Evolutionary conservation across 2,113 vertebrate genomes (phyloP).

Genomic region (Hippocampus comes): DNA sequence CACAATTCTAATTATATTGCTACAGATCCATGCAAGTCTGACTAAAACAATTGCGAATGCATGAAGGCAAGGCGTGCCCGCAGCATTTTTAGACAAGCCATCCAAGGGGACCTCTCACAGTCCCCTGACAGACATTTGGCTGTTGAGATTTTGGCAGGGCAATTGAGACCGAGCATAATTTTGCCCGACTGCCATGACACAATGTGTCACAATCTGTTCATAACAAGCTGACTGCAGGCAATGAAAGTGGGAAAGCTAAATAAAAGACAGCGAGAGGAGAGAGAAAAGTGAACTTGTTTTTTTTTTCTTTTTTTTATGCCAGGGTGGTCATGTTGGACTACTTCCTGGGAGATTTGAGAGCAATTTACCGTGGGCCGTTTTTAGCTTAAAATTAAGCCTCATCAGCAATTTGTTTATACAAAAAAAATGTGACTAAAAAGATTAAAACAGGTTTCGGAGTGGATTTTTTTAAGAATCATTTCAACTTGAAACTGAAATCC

Average conservation of each 20-base stretch:
- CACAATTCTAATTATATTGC: constrained; percentile 46
- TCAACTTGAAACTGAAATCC: not conserved
- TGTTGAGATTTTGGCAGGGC: constrained; percentile 82
- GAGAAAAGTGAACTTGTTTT: constrained; percentile 77
- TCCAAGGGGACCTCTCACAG: constrained; percentile 56
- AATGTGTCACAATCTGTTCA: constrained; percentile 92
- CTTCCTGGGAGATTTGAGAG: constrained; percentile 81
- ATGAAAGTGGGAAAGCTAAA: constrained; percentile 35
- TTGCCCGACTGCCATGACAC: constrained; percentile 87
- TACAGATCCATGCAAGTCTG: constrained; percentile 13
- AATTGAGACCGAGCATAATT: constrained; percentile 86
- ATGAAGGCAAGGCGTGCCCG: constrained; percentile 31
- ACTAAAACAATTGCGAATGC: constrained; percentile 43
- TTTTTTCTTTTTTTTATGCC: constrained; percentile 65
- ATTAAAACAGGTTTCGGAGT: too few relatives aligned
- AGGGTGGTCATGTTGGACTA: constrained; percentile 85
- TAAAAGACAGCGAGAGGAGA: constrained; percentile 40
- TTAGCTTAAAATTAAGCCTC: not conserved
- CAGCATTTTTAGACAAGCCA: constrained; percentile 37
- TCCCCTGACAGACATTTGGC: constrained; percentile 77
- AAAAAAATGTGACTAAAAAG: not conserved
- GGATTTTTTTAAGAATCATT: not conserved
- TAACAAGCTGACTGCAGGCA: constrained; percentile 72
- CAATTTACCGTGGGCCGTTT: constrained; percentile 6
- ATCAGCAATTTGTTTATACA: not conserved